These are phyloP conservation scores for Scaptomyza polygonia DNA, from an alignment of 2,888 invertebrate genomes.

Conservation along the genomic window DNA sequence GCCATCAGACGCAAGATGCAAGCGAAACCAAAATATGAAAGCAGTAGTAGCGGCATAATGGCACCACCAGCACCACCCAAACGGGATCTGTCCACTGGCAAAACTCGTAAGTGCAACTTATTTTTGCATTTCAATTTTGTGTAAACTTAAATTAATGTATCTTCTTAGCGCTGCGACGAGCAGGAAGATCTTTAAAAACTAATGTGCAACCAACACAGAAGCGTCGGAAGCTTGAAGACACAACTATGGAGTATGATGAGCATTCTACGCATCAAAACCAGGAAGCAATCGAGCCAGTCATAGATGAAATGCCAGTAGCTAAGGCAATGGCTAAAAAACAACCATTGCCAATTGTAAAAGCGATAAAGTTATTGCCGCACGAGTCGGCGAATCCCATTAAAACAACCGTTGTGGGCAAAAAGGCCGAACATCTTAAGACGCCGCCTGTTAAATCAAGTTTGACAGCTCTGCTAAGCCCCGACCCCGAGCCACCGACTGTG, in stretches of 20 bases:
- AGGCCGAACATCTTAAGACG: neutral
- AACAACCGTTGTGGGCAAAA: neutral
- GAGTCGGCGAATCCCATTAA: neutral
- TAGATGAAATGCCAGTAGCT: neutral
- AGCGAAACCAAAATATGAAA: neutral
- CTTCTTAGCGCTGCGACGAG: slow-evolving; percentile 19
- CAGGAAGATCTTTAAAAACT: neutral
- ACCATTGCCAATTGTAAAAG: neutral
- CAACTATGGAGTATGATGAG: neutral
- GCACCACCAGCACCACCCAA: slow-evolving; percentile 43
- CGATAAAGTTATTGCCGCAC: neutral
- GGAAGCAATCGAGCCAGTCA: neutral
- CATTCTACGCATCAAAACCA: neutral
- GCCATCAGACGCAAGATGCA: slow-evolving; percentile 15
- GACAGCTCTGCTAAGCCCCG: slow-evolving; percentile 16
- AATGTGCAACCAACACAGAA: slow-evolving; percentile 16
- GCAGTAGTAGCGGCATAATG: slow-evolving; percentile 14
- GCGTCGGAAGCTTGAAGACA: slow-evolving; percentile 17
- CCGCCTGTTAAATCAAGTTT: slow-evolving; percentile 22
- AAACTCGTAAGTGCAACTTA: slow-evolving; percentile 16
- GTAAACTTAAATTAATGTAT: neutral
- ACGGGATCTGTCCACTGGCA: slow-evolving; percentile 4
- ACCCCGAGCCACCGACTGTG: neutral
- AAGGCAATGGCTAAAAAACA: neutral
- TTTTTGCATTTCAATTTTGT: neutral